Evolutionary conservation across 2,797 vertebrate species (phyloP).

Genomic region (Micrastur ruficollis): DNA sequence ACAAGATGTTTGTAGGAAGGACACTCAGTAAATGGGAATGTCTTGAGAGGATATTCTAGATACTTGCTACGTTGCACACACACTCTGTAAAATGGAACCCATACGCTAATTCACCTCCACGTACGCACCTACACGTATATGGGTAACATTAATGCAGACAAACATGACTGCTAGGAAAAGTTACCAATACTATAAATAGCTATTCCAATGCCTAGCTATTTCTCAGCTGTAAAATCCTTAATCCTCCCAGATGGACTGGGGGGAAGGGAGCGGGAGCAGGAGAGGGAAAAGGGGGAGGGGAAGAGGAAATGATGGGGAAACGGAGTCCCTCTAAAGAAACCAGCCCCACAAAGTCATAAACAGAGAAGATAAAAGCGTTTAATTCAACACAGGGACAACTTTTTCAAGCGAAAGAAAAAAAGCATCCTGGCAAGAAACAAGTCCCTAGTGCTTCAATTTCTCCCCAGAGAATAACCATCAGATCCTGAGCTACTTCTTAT

Average conservation of each 20-base stretch:
- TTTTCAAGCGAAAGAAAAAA: neutral
- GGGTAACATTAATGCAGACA: constrained; percentile 22
- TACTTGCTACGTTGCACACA: neutral
- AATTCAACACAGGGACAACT: constrained; percentile 60
- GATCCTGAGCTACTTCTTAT: constrained; percentile 69
- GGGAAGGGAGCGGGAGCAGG: neutral
- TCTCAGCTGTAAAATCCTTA: constrained; percentile 32
- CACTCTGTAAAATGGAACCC: neutral
- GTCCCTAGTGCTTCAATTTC: constrained; percentile 53
- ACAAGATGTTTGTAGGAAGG: constrained; percentile 68
- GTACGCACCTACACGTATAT: neutral
- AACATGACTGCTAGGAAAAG: constrained; percentile 28
- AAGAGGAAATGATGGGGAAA: constrained; percentile 24
- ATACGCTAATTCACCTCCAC: neutral
- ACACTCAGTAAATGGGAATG: constrained; percentile 52
- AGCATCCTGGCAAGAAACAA: constrained; percentile 63
- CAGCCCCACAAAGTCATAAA: constrained; percentile 23
- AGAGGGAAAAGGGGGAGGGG: neutral
- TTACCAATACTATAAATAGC: neutral
- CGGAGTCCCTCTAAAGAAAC: constrained; percentile 26
- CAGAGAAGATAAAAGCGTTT: constrained; percentile 49
- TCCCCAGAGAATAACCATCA: constrained; percentile 62
- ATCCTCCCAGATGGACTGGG: neutral
- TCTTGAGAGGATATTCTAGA: neutral
- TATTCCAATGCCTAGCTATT: neutral